Percentiles rank a stretch among this genome's conserved stretches.
These are phyloP conservation scores for Typhlomys cinereus DNA, from an alignment of 2,113 vertebrate species.

Conservation along the genomic window DNA sequence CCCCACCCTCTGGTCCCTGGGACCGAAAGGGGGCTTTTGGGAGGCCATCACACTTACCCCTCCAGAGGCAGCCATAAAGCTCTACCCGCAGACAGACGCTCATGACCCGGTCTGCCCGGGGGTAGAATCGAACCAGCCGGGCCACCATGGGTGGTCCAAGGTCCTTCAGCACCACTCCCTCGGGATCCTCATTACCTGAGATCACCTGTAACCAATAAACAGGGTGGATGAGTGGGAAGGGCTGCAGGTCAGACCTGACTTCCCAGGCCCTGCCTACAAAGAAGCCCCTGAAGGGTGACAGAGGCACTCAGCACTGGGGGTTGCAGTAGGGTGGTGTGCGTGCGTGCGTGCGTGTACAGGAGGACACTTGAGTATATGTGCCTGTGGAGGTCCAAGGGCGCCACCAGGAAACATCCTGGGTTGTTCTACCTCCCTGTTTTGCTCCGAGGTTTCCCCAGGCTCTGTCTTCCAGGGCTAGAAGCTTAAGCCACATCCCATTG, in stretches of 20 bases:
- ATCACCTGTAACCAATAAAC: conserved; percentile 87
- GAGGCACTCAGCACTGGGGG: too few species aligned
- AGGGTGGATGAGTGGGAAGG: not conserved
- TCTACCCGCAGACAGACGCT: conserved; percentile 96
- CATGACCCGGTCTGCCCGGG: conserved; percentile 94
- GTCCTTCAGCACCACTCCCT: conserved; percentile 94
- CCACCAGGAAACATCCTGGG: too few species aligned
- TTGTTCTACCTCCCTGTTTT: too few species aligned
- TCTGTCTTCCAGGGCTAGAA: too few species aligned
- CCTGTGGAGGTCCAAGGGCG: too few species aligned
- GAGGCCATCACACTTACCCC: conserved; percentile 83
- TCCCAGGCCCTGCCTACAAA: not conserved
- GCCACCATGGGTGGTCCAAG: conserved; percentile 93
- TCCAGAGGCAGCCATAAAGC: conserved; percentile 96
- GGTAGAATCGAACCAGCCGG: conserved; percentile 92
- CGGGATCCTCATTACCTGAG: conserved; percentile 93
- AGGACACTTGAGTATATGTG: too few species aligned
- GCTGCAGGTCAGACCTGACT: not conserved
- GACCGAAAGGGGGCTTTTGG: rapidly evolving
- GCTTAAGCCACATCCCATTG: too few species aligned
- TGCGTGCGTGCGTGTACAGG: too few species aligned
- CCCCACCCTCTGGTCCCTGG: not conserved
- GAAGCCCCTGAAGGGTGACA: not conserved
- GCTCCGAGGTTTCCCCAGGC: too few species aligned
- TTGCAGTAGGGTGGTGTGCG: not conserved